Evolutionary conservation across 2,797 vertebrate species (phyloP).

Genomic region (Philypnodon macrostomus): DNA sequence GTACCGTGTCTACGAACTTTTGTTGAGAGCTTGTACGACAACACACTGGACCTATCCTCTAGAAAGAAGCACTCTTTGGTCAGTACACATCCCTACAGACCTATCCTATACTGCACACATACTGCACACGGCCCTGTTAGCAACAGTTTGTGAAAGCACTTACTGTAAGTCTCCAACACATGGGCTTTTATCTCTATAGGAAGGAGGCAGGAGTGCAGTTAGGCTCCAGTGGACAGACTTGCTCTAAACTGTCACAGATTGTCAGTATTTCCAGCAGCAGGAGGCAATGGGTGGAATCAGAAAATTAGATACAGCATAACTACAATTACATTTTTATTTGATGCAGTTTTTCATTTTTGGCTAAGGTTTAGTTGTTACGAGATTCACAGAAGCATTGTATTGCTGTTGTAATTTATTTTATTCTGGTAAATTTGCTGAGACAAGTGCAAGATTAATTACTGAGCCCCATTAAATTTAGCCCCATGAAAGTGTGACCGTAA

Average conservation of each 20-base stretch:
- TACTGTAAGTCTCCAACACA: slow-evolving; percentile 42
- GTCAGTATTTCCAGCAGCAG: slow-evolving; percentile 33
- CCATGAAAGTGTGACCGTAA: no score
- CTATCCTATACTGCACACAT: slow-evolving; percentile 24
- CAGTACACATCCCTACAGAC: slow-evolving; percentile 52
- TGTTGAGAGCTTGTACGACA: slow-evolving; percentile 96
- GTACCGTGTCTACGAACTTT: slow-evolving; percentile 98
- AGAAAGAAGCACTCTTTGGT: slow-evolving; percentile 98
- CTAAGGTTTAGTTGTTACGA: no score
- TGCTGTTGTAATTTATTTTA: no score
- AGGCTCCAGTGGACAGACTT: slow-evolving; percentile 5
- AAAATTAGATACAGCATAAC: slow-evolving; percentile 23
- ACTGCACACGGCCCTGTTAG: slow-evolving; percentile 48
- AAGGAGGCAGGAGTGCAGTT: slow-evolving; percentile 27
- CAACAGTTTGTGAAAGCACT: slow-evolving; percentile 44
- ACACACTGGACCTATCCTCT: slow-evolving; percentile 94
- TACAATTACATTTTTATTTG: slow-evolving; percentile 17
- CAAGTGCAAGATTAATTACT: no score
- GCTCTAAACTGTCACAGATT: slow-evolving; percentile 37
- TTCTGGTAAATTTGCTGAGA: no score
- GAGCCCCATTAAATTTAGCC: no score
- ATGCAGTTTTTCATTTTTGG: slow-evolving; percentile 1
- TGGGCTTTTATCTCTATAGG: slow-evolving; percentile 48
- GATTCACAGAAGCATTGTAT: no score
- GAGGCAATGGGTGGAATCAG: slow-evolving; percentile 20